Base-by-base conservation (phyloP, 2,797 vertebrate species). In the Peromyscus nudipes region DNA sequence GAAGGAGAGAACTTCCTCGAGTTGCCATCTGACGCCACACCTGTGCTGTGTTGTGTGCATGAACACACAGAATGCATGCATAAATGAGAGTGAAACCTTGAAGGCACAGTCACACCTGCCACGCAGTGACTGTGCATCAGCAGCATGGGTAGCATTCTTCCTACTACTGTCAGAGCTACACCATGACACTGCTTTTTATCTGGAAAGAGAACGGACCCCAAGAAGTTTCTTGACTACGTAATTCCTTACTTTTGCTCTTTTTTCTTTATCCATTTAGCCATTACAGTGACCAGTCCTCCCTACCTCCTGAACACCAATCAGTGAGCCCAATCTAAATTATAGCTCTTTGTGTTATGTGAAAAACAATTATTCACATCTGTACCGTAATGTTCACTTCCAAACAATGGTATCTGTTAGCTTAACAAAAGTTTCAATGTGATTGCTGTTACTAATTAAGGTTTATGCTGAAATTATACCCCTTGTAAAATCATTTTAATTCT, bases 401-500 rank as follows among this genome's bases (percentile, higher is more conserved):
- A 49, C 37, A 94, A 77, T 17, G 23, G 13, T 64, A 95, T 83
- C 37, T 92, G 57, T 83, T 79, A 80, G 92, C 21, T 83, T 89
- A 95, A 95, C 34, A 90, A 94, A 94, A 67, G 6, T 40, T 89
- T 80, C 55, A 49, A 55, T 86, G 82, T 17, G n/a, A 91, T 73
- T 89, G 37, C 4, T 93, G 1, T 91, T 75, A 80, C n/a, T 91
- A 93, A 94, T 46, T 34, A 64, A 95, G 73, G 4, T 92, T 76
- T 86, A 40, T 19, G 60, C 3, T 91, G n/a, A 86, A 31, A 75
- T 76, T 75, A 84, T 89, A 23, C 60, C 14, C 29, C 29, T 62
- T 14, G 52, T 84, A 2, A 93, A 97, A 82, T 89, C 89, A 94
- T 79, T 95, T 86, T 86, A 77, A 87, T 92, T 96, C 8, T n/a